These are phyloP conservation scores for Andrena minutula DNA, from an alignment of 2,888 invertebrate species.

Conservation along the genomic window DNA sequence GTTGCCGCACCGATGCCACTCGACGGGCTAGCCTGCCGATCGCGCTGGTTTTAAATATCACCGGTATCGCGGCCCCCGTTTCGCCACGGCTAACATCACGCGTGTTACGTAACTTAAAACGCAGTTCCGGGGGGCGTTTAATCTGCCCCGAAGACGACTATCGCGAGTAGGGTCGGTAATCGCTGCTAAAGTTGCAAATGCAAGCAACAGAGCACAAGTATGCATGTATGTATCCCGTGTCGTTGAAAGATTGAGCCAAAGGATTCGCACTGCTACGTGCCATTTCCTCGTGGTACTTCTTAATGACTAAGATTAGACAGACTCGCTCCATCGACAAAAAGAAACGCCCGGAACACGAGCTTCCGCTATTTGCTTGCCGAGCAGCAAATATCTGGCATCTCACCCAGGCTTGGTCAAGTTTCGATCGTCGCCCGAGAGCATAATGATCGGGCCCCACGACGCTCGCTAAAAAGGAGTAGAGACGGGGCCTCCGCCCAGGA, in stretches of 20 bases:
- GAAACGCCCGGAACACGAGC: constrained; percentile 11
- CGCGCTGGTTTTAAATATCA: constrained; percentile 61
- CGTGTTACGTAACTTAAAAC: constrained; percentile 46
- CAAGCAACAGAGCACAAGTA: no score
- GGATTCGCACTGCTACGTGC: no score
- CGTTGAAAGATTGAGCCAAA: no score
- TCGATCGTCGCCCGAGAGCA: constrained; percentile 41
- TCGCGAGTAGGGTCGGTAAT: background rate
- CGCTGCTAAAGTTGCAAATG: background rate
- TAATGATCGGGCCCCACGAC: constrained; percentile 50
- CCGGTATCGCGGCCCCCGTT: constrained; percentile 20
- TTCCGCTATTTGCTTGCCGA: background rate
- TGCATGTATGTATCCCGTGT: no score
- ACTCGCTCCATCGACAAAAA: no score
- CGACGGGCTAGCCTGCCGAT: constrained; percentile 40
- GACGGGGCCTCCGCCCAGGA: constrained; percentile 12
- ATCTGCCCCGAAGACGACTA: constrained; percentile 10
- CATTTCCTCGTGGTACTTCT: no score
- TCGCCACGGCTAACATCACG: constrained; percentile 35
- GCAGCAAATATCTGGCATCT: constrained; percentile 24
- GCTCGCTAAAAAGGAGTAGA: constrained; percentile 49
- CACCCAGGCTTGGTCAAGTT: constrained; percentile 54
- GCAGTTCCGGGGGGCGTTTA: constrained; percentile 37
- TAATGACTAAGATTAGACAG: no score
- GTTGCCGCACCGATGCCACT: constrained; percentile 48